Evolutionary conservation across 2,888 invertebrate genomes (phyloP).

Genomic region (Idaea biselata): DNA sequence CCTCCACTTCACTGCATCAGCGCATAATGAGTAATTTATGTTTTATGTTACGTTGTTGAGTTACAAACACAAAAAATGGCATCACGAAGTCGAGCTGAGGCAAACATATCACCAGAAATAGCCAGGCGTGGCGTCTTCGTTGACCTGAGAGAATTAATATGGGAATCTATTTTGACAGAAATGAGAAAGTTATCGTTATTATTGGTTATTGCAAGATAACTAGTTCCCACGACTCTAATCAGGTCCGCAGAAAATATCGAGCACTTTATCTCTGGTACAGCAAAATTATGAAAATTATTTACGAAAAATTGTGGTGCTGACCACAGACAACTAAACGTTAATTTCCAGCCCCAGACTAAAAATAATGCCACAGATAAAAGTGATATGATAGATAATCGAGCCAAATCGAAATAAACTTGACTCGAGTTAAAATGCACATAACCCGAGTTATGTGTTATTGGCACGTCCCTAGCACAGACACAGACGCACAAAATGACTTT

Average conservation of each 20-base stretch:
- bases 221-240: neutral
- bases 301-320: neutral
- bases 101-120: constrained; percentile 10
- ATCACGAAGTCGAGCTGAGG: constrained; percentile 2
- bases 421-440: no score
- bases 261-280: neutral
- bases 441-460: no score
- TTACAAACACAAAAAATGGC: constrained; percentile 5
- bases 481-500: no score
- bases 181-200: neutral
- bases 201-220: neutral
- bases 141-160: neutral
- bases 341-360: no score
- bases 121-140: constrained; percentile 16
- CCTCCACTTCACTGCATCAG: constrained; percentile 11
- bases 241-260: neutral
- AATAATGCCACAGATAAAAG: no score
- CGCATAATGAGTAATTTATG: constrained; percentile 19
- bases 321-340: no score
- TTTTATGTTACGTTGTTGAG: neutral
- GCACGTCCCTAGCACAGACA: no score
- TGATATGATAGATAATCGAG: no score
- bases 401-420: no score
- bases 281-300: neutral
- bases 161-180: neutral